Base-by-base conservation (phyloP, 2,888 invertebrate genomes). In the Eumerus sabulonum region DNA sequence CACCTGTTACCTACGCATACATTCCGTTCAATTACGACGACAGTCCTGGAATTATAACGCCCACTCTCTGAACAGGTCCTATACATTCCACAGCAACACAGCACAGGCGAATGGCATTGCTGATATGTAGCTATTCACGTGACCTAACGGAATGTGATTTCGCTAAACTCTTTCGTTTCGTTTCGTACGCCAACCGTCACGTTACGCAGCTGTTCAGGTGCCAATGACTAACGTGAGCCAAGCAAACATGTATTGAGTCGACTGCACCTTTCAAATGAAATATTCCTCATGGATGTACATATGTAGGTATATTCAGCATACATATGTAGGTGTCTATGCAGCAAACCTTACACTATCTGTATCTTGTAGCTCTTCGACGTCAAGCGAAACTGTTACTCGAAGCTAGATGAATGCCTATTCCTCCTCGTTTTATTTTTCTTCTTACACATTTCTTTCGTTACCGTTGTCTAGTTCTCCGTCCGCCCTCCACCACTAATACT, bases 91-190 rank as follows among this genome's bases (percentile, higher is more conserved):
- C 27, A 27, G 7, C 27, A 27, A 27, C 27, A 27, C 7, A 27
- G 3, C 27, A 27, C 35, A 14, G 36, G 27, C 48, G 35, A 50
- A 35, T 54, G 72, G 51, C 74, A 74, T 67, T 63, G 68, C 68
- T 59, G 63, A 42, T 53, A n/a, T n/a, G n/a, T n/a, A 38, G 27
- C 27, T 40, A 40, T 3, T 64, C 40, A 62, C 62, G 51, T 67
- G 56, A 68, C 38, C 68, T 76, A 70, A 76, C 76, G 76, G 76
- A 50, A 71, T 70, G 42, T 14, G 63, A 77, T 77, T 73, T 77
- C 44, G 63, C 57, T 63, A 48, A 77, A 62, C 62, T 67, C 62
- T 53, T 67, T 77, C n/a, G 12, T 40, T 62, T 47, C 19, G n/a
- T 19, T 17, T 19, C 17, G 3, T n/a, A 27, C 27, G 27, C 27